These are phyloP conservation scores for Pararge aegeria DNA, from an alignment of 1,140 invertebrate species.

Conservation along the genomic window DNA sequence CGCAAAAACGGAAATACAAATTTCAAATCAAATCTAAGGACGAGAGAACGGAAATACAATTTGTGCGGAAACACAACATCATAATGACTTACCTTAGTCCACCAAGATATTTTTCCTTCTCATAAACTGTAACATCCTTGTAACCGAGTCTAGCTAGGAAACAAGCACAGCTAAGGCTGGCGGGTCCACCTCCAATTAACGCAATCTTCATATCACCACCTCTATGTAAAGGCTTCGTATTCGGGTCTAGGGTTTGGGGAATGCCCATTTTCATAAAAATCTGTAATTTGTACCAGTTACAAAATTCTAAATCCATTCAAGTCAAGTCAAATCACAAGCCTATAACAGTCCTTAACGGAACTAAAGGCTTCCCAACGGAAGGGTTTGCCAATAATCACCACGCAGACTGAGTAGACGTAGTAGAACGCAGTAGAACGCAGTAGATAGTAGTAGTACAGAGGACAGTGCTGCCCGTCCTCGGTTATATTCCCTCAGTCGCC, in stretches of 20 bases:
- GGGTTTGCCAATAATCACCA: too few species aligned
- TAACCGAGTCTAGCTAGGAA: slow-evolving; percentile 97
- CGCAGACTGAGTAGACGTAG: too few species aligned
- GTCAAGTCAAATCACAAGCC: not conserved
- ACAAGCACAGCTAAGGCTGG: slow-evolving; percentile 97
- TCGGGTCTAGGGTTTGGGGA: slow-evolving; percentile 90
- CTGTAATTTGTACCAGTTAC: slow-evolving; percentile 64
- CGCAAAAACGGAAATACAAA: too few species aligned
- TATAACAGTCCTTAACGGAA: too few species aligned
- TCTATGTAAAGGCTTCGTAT: slow-evolving; percentile 77
- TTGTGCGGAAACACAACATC: too few species aligned
- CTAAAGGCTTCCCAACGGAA: too few species aligned
- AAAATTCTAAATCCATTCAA: not conserved
- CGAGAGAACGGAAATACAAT: too few species aligned
- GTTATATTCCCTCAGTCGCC: too few species aligned
- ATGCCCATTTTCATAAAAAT: slow-evolving; percentile 97
- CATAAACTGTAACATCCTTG: slow-evolving; percentile 94
- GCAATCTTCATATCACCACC: slow-evolving; percentile 90
- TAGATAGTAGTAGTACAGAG: too few species aligned
- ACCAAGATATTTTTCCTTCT: slow-evolving; percentile 92
- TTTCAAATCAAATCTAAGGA: too few species aligned
- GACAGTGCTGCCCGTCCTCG: too few species aligned
- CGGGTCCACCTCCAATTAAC: slow-evolving; percentile 96
- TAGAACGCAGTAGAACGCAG: too few species aligned
- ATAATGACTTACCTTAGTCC: slow-evolving; percentile 88